Base-by-base conservation (phyloP, 2,113 vertebrate species). In the Mystacornis crossleyi region DNA sequence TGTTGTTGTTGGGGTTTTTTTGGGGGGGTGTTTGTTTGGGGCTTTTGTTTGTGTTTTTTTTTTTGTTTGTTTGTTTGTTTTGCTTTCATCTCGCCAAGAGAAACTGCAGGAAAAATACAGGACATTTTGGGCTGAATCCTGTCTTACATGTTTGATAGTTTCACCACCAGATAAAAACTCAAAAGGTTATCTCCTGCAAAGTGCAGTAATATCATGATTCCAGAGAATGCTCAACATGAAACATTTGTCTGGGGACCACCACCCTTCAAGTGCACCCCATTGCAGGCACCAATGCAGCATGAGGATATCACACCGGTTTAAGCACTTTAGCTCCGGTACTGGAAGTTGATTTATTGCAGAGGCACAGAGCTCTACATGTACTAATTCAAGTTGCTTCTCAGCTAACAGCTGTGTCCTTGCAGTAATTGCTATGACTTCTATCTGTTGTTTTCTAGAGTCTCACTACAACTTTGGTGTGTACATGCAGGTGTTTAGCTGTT, bases 401-500 rank as follows among this genome's bases (percentile, higher is more conserved):
- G 11, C 31, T 81, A 95, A 79, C 87, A 93, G 92, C 84, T 91
- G 78, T 80, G 95, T 47, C 81, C 89, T 96, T 95, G 93, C 47
- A 81, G 73, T 78, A 91, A 93, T 58, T 81, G 72, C 81, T 74
- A 42, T 53, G 64, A 89, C 61, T 84, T 91, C 26, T 78, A 71
- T 40, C 43, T 81, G 38, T 42, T 81, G 34, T 55, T 87, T 94
- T 40, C 73, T 28, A 50, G 34, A 65, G 21, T 43, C 40, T 74
- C 14, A 11, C n/a, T 64, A 58, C n/a, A 81, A 67, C 58, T 95
- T 73, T 71, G 51, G 42, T 50, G 54, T 29, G 19, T 53, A 36
- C 0, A 3, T 12, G 28, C 29, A 83, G 21, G 8, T 61, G 29
- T 57, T 81, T 12, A 54, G 25, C 25, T 33, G 54, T 42, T 84